Evolutionary conservation across 2,888 invertebrate genomes (phyloP).

Genomic region (Cheilosia vernalis): DNA sequence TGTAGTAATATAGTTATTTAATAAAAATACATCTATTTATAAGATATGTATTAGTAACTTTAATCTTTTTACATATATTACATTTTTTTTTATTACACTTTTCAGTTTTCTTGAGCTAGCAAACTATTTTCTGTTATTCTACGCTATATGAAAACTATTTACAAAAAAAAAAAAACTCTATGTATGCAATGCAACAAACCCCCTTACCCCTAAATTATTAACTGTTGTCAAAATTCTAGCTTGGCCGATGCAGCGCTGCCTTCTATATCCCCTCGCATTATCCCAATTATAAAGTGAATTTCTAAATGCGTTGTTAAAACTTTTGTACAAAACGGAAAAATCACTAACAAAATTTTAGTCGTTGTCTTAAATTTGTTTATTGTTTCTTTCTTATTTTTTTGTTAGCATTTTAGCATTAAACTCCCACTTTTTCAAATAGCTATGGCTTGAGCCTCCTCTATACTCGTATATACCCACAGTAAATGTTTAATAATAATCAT

Average conservation of each 20-base stretch:
- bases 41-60: constrained; percentile 5
- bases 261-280: constrained; percentile 50
- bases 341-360: constrained; percentile 41
- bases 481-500: constrained; percentile 24
- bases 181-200: constrained; percentile 74
- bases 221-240: constrained; percentile 69
- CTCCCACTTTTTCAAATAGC: constrained; percentile 41
- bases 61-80: not conserved
- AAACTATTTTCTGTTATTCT: constrained; percentile 53
- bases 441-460: constrained; percentile 59
- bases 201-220: constrained; percentile 59
- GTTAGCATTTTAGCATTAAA: constrained; percentile 41
- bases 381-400: constrained; percentile 17
- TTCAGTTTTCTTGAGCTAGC: constrained; percentile 60
- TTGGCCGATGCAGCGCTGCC: constrained; percentile 81
- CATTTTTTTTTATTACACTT: constrained; percentile 12
- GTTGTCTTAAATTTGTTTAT: constrained; percentile 32
- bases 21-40: constrained; percentile 26
- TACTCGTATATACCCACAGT: constrained; percentile 50
- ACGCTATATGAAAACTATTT: constrained; percentile 35
- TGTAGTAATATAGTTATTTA: constrained; percentile 22
- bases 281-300: constrained; percentile 40
- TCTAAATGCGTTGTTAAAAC: constrained; percentile 16
- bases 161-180: constrained; percentile 32
- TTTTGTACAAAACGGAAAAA: constrained; percentile 37